Percentiles rank a stretch among this genome's conserved stretches.
Conservation (phyloP, 2,797 vertebrate species). For the Lepilemur ruficaudatus region DNA sequence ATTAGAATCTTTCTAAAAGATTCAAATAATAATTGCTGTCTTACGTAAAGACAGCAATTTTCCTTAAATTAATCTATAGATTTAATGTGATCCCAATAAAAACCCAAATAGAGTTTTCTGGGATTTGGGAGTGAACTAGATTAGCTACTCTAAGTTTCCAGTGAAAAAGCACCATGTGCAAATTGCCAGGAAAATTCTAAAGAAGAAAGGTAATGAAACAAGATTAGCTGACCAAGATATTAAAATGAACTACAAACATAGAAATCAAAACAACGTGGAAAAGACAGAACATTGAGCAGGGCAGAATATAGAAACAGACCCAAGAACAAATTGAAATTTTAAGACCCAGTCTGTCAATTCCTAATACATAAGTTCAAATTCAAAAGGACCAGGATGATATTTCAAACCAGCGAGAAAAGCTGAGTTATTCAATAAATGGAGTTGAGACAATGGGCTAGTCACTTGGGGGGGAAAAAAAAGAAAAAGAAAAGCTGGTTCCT, state of each 20-base stretch:
- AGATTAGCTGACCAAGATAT: background rate
- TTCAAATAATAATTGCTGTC: no score
- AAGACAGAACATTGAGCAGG: background rate
- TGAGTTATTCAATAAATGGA: background rate
- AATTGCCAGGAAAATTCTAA: conserved; percentile 30
- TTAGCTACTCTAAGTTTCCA: background rate
- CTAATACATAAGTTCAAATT: background rate
- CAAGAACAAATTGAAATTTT: background rate
- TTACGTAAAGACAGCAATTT: background rate
- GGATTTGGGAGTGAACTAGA: background rate
- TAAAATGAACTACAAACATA: background rate
- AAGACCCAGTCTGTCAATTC: background rate
- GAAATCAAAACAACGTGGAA: background rate
- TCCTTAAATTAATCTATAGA: background rate
- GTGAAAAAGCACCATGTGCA: background rate
- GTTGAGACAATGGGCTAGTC: background rate
- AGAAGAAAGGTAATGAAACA: background rate
- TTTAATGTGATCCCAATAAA: conserved; percentile 13
- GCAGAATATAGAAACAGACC: background rate
- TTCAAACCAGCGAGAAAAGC: background rate
- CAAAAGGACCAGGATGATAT: background rate
- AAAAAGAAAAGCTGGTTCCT: background rate
- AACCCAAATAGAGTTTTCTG: background rate
- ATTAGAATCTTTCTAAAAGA: background rate
- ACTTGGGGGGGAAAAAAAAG: background rate